Evolutionary conservation across 2,113 vertebrate species (phyloP).

Genomic region (Montifringilla adamsi): DNA sequence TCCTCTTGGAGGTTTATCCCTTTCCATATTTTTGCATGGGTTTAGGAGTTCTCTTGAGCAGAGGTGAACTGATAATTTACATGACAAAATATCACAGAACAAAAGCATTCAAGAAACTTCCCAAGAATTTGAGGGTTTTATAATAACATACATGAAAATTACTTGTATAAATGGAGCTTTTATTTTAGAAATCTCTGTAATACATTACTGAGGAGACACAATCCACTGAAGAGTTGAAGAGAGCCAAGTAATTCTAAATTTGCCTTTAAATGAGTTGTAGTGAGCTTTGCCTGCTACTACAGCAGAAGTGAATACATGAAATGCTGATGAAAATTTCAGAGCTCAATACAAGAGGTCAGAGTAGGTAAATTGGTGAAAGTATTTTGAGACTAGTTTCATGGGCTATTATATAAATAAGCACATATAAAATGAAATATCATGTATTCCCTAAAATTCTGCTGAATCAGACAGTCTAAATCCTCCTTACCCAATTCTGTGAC

Average conservation of each 20-base stretch:
- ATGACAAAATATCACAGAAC: background rate
- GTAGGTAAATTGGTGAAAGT: background rate
- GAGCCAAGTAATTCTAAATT: background rate
- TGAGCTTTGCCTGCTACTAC: background rate
- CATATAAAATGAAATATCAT: background rate
- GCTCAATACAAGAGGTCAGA: background rate
- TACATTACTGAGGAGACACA: background rate
- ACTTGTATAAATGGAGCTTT: background rate
- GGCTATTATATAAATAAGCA: background rate
- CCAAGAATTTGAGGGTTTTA: background rate
- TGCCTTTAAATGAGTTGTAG: background rate
- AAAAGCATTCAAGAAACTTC: background rate
- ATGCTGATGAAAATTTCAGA: background rate
- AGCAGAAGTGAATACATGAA: background rate
- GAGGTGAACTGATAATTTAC: background rate
- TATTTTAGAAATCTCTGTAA: background rate
- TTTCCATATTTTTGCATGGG: background rate
- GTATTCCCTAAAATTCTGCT: background rate
- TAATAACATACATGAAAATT: background rate
- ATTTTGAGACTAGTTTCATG: background rate
- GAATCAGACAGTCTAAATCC: background rate
- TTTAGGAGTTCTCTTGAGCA: background rate
- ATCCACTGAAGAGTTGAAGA: background rate
- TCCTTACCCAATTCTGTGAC: background rate
- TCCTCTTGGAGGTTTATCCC: background rate